Conservation (phyloP, 2,888 invertebrate genomes). For the Cyaniris semiargus region DNA sequence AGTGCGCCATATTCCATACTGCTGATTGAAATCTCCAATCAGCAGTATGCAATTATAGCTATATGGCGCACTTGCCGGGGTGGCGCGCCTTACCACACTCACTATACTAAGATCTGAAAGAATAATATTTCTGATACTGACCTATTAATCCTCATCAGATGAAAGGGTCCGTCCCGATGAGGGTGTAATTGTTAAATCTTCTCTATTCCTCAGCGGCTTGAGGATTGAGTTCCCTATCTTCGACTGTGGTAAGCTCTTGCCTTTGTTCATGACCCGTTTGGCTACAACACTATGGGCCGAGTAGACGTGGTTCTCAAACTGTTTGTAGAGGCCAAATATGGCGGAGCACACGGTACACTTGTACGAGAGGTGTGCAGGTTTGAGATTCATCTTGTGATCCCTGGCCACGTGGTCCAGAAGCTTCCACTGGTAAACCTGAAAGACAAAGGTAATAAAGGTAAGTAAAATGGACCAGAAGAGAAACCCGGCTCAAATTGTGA, state of each 20-base stretch:
- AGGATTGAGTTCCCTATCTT: conserved; percentile 62
- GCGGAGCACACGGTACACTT: conserved; percentile 97
- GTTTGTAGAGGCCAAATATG: conserved; percentile 96
- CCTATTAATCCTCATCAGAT: conserved; percentile 54
- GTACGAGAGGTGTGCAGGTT: conserved; percentile 95
- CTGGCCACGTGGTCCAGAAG: conserved; percentile 94
- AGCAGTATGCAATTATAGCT: too few species aligned
- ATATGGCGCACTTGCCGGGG: too few species aligned
- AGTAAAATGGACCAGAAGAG: too few species aligned
- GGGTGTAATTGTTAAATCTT: conserved; percentile 89
- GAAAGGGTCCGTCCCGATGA: conserved; percentile 34
- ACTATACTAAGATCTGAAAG: too few species aligned
- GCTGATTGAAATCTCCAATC: too few species aligned
- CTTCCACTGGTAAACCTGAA: conserved; percentile 95
- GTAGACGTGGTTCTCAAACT: conserved; percentile 96
- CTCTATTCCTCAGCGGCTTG: conserved; percentile 92
- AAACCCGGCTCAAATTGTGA: too few species aligned
- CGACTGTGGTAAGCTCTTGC: conserved; percentile 52
- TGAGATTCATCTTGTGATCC: conserved; percentile 94
- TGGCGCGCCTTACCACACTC: too few species aligned
- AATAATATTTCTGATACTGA: background rate
- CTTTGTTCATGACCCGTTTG: conserved; percentile 81
- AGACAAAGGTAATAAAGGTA: conserved; percentile 37
- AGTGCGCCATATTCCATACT: too few species aligned
- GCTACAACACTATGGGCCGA: conserved; percentile 95